These are phyloP conservation scores for Megaceryle maxima DNA, from an alignment of 2,113 vertebrate species.

Conservation along the genomic window DNA sequence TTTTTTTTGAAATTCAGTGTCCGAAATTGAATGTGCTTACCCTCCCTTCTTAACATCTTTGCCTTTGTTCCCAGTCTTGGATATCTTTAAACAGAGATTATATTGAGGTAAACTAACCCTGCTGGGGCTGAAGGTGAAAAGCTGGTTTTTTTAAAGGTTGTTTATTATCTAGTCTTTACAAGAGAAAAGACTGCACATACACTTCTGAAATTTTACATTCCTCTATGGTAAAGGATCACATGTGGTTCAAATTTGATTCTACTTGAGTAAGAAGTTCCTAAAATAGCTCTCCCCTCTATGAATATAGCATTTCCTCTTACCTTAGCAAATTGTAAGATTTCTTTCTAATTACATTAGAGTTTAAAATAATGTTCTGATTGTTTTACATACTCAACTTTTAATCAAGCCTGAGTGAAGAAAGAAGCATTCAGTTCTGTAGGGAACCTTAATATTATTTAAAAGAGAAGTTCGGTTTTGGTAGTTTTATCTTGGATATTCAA, in stretches of 20 bases:
- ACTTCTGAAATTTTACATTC: not conserved
- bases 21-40: not conserved
- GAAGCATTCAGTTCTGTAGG: accelerated
- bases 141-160: not conserved
- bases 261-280: not conserved
- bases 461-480: not conserved
- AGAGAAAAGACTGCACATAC: not conserved
- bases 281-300: not conserved
- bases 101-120: not conserved
- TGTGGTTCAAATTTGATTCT: not conserved
- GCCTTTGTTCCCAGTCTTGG: not conserved
- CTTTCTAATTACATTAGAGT: not conserved
- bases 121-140: not conserved
- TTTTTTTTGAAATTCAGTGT: not conserved
- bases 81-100: not conserved
- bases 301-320: not conserved
- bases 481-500: not conserved
- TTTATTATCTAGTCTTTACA: not conserved
- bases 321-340: not conserved
- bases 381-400: not conserved
- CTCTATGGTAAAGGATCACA: not conserved
- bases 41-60: not conserved
- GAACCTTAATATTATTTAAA: not conserved
- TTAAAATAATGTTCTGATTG: not conserved
- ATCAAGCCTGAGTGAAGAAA: not conserved